Conservation (phyloP, 2,888 invertebrate genomes). For the Kryphioiulus occultus region DNA sequence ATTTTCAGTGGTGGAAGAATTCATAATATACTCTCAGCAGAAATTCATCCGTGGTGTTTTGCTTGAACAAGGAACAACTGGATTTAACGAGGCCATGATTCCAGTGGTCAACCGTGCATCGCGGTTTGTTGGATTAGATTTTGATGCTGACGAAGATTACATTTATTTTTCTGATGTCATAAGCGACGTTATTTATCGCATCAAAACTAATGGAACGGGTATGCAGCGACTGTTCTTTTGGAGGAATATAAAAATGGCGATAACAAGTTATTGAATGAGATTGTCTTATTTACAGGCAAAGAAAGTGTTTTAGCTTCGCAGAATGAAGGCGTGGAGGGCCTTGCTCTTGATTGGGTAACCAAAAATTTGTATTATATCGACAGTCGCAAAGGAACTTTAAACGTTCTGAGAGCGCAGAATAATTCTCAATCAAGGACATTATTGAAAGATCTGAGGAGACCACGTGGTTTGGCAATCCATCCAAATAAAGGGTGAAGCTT, state of each 20-base stretch:
- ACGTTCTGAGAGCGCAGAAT: constrained; percentile 87
- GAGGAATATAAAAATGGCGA: neutral
- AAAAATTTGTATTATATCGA: constrained; percentile 96
- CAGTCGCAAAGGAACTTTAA: constrained; percentile 90
- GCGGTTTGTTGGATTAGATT: constrained; percentile 93
- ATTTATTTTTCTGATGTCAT: constrained; percentile 98
- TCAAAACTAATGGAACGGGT: constrained; percentile 65
- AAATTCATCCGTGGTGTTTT: constrained; percentile 93
- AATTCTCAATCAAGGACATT: constrained; percentile 83
- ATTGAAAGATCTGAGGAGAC: constrained; percentile 86
- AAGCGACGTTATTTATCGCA: constrained; percentile 87
- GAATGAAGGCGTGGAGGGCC: constrained; percentile 95
- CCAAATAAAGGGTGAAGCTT: constrained; percentile 81
- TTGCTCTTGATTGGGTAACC: constrained; percentile 95
- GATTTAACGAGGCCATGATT: constrained; percentile 93
- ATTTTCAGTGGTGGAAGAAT: constrained; percentile 75
- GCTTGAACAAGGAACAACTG: constrained; percentile 83
- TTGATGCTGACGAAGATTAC: constrained; percentile 86
- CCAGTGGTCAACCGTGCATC: constrained; percentile 92
- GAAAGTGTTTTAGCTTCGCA: constrained; percentile 94
- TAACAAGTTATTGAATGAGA: neutral
- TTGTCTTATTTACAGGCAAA: constrained; percentile 64
- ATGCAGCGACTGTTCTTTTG: constrained; percentile 42
- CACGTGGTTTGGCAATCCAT: constrained; percentile 95
- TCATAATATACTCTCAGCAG: constrained; percentile 94